phyloP scores from a whole-genome alignment of 2,113 vertebrate species.

The Vidua chalybeata region DNA sequence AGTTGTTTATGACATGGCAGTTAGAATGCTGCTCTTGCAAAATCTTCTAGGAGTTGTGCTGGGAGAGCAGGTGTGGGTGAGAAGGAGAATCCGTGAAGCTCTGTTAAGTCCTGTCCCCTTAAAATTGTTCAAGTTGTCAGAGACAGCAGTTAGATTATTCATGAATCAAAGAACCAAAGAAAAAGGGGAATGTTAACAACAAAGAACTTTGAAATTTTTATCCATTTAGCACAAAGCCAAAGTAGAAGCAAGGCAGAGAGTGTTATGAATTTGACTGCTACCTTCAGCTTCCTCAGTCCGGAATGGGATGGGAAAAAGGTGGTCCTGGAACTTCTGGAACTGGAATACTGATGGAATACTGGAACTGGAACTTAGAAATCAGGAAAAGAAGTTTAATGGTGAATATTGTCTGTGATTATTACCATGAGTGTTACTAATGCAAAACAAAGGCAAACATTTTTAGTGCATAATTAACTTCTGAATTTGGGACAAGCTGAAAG shows the following conservation, averaged over 20 bases:
- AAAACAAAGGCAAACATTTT: neutral
- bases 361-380: neutral
- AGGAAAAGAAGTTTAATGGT: accelerated
- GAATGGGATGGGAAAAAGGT: neutral
- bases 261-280: neutral
- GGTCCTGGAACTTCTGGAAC: too few species aligned
- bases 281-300: neutral
- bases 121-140: neutral
- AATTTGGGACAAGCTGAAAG: neutral
- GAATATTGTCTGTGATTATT: too few species aligned
- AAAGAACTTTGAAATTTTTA: neutral
- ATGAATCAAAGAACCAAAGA: neutral
- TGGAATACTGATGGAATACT: neutral
- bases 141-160: neutral
- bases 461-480: neutral
- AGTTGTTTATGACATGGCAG: accelerated
- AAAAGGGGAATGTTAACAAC: neutral
- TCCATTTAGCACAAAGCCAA: neutral
- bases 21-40: neutral
- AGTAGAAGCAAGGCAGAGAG: neutral
- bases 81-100: neutral
- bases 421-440: too few species aligned
- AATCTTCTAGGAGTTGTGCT: neutral
- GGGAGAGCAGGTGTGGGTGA: too few species aligned
- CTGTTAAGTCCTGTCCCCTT: neutral